Percentiles rank a stretch among this genome's conserved stretches.
Conservation (phyloP, 2,113 vertebrate genomes). For the Orycteropus afer region DNA sequence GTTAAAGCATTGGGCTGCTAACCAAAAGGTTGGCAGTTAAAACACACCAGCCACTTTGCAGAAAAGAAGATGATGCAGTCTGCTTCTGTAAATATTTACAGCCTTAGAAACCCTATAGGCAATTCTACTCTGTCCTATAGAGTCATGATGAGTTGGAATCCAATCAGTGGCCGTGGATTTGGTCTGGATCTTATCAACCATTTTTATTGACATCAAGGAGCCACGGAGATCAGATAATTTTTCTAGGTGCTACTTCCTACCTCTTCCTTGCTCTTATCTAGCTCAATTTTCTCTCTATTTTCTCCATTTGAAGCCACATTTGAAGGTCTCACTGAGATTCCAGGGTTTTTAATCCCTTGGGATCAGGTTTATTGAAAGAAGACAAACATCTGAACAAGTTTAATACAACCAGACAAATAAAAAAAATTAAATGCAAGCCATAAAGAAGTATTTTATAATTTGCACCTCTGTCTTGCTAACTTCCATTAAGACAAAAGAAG, state of each 20-base stretch:
- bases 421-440: background rate
- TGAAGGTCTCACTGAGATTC: background rate
- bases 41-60: too few species aligned
- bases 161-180: too few species aligned
- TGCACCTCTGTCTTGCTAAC: background rate
- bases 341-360: background rate
- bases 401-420: background rate
- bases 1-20: too few species aligned
- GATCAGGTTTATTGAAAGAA: background rate
- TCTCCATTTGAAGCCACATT: background rate
- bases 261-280: background rate
- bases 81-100: too few species aligned
- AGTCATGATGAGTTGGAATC: too few species aligned
- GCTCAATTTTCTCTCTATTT: background rate
- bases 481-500: background rate
- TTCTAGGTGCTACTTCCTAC: background rate
- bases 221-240: background rate
- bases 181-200: too few species aligned
- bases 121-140: too few species aligned
- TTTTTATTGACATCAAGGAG: background rate
- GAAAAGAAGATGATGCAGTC: too few species aligned
- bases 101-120: too few species aligned
- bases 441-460: background rate
- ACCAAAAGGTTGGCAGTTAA: too few species aligned
- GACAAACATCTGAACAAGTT: background rate